Evolutionary conservation across 2,888 invertebrate species (phyloP).

Genomic region (Hirudinaria manillensis): DNA sequence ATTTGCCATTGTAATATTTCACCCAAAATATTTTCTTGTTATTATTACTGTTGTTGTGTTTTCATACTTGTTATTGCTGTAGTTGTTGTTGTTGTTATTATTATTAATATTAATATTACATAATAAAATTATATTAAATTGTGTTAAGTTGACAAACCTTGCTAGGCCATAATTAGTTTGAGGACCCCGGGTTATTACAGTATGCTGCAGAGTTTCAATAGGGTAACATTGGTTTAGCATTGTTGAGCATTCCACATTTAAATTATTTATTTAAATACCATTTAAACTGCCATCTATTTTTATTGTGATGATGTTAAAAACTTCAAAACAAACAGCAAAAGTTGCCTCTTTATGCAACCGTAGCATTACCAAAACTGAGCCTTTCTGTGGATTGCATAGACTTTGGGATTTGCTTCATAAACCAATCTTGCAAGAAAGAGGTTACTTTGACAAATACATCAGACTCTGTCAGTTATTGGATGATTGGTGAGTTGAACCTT

Average conservation of each 20-base stretch:
- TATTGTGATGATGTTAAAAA: too few relatives aligned
- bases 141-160: too few relatives aligned
- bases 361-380: background rate
- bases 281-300: too few relatives aligned
- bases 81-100: background rate
- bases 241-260: too few relatives aligned
- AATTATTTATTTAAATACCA: too few relatives aligned
- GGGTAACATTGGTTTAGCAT: too few relatives aligned
- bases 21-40: background rate
- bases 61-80: background rate
- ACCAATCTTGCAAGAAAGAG: background rate
- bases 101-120: background rate
- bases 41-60: background rate
- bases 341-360: conserved; percentile 8
- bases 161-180: too few relatives aligned
- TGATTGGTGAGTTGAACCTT: background rate
- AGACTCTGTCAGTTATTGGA: background rate
- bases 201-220: too few relatives aligned
- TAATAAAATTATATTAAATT: too few relatives aligned
- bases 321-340: background rate
- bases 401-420: conserved; percentile 2
- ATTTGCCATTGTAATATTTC: too few relatives aligned
- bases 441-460: background rate
- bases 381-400: background rate
- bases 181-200: too few relatives aligned